phyloP scores from a whole-genome alignment of 2,797 vertebrate genomes.

The Arnoldichthys spilopterus region DNA sequence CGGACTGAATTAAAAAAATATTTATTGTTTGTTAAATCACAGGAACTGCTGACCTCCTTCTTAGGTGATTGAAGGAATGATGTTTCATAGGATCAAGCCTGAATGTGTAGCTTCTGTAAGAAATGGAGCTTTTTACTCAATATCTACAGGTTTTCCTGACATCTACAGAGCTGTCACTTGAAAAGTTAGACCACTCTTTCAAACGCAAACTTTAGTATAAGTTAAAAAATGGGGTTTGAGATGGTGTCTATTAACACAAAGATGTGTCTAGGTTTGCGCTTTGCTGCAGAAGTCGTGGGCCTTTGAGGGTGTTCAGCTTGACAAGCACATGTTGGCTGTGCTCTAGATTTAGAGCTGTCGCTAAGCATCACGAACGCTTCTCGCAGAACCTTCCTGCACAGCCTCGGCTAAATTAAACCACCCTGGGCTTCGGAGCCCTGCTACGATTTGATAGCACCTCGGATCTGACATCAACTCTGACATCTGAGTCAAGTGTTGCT shows the following conservation, averaged over 20 bases:
- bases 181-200: not conserved
- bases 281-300: slow-evolving; percentile 11
- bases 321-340: slow-evolving; percentile 33
- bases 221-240: slow-evolving; percentile 3
- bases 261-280: slow-evolving; percentile 3
- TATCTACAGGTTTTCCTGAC: not conserved
- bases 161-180: not conserved
- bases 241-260: not conserved
- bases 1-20: slow-evolving; percentile 2
- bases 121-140: not conserved
- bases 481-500: slow-evolving; percentile 26
- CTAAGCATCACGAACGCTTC: slow-evolving; percentile 21
- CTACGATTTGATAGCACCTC: slow-evolving; percentile 37
- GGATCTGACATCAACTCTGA: slow-evolving; percentile 43
- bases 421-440: slow-evolving; percentile 26
- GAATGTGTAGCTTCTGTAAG: not conserved
- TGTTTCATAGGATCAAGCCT: not conserved
- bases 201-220: not conserved
- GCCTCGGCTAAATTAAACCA: slow-evolving; percentile 31
- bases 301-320: slow-evolving; percentile 26
- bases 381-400: not conserved
- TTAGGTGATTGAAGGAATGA: not conserved
- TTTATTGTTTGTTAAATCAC: not conserved
- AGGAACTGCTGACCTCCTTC: not conserved
- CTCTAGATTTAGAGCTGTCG: slow-evolving; percentile 45